Base-by-base conservation (phyloP, 2,113 vertebrate species). In the Pseudorasbora parva region DNA sequence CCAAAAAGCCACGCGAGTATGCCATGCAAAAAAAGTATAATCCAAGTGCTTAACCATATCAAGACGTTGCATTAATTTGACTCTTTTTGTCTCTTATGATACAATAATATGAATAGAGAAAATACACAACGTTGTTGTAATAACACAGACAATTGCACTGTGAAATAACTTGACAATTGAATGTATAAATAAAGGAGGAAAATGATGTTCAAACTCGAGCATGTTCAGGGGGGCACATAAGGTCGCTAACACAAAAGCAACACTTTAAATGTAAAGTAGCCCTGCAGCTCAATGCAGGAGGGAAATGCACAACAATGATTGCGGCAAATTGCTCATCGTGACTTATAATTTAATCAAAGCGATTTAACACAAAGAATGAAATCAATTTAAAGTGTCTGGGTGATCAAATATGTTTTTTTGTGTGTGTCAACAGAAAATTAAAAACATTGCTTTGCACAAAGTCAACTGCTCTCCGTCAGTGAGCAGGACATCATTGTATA, bases 61-160 rank as follows among this genome's bases (percentile, higher is more conserved):
- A 92, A 90, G 90, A 93, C 90, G 90, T 91, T 78, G 59, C 71
- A 84, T 68, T 71, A 72, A 85, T 56, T 78, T 30, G 81, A 23
- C 72, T 84, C 14, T 60, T 37, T 83, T 76, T 76, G 25, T 41
- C 12, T 21, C 23, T 54, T 37, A 75, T 11, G 25, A 85, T 57
- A 57, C n/a, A 21, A 2, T 51, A 79, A 80, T 45, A 15, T n/a
- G 23, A 6, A 12, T 47, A 33, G 17, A 64, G 37, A 14, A 12
- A 17, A 59, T 64, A 14, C 56, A 27, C 6, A 62, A 30, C 11
- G 56, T 78, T 45, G 47, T 54, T 14, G 21, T 45, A 60, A 59
- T 23, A 77, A 41, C 19, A 45, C 30, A 77, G 43, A 57, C n/a
- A 43, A 41, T n/a, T 17, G n/a, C 33, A 59, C 21, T 60, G 51